Percentiles rank a stretch among this genome's conserved stretches.
Conservation (phyloP, 1,140 invertebrate genomes). For the Propsilocerus akamusi region DNA sequence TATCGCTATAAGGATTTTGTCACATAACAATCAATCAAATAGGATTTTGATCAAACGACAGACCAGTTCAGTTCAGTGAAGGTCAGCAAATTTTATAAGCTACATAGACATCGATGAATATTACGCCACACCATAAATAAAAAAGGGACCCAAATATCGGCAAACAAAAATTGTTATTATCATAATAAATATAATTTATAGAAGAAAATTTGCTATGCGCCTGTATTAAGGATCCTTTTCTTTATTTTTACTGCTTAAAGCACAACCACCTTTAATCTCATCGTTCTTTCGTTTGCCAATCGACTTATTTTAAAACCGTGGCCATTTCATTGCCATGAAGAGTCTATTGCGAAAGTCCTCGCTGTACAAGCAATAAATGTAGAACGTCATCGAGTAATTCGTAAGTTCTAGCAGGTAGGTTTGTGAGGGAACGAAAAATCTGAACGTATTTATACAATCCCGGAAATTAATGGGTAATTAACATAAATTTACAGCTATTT, state of each 20-base stretch:
- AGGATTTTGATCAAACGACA: too few relatives aligned
- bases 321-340: constrained; percentile 40
- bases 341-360: constrained; percentile 54
- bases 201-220: too few relatives aligned
- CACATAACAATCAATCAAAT: too few relatives aligned
- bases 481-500: not conserved
- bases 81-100: not conserved
- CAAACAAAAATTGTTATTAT: too few relatives aligned
- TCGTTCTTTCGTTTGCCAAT: not conserved
- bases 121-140: not conserved
- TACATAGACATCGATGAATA: not conserved
- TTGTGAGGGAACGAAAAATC: constrained; percentile 53
- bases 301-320: constrained; percentile 19
- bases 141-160: too few relatives aligned
- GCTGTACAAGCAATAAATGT: constrained; percentile 60
- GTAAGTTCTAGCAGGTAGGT: constrained; percentile 48
- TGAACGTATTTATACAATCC: too few relatives aligned
- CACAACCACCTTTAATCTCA: not conserved
- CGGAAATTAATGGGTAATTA: constrained; percentile 7
- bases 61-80: not conserved
- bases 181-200: too few relatives aligned
- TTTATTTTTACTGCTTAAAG: not conserved
- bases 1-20: too few relatives aligned
- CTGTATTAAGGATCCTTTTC: not conserved
- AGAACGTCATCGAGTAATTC: constrained; percentile 62